phyloP scores from a whole-genome alignment of 1,140 invertebrate genomes.

The Hetaerina americana region DNA sequence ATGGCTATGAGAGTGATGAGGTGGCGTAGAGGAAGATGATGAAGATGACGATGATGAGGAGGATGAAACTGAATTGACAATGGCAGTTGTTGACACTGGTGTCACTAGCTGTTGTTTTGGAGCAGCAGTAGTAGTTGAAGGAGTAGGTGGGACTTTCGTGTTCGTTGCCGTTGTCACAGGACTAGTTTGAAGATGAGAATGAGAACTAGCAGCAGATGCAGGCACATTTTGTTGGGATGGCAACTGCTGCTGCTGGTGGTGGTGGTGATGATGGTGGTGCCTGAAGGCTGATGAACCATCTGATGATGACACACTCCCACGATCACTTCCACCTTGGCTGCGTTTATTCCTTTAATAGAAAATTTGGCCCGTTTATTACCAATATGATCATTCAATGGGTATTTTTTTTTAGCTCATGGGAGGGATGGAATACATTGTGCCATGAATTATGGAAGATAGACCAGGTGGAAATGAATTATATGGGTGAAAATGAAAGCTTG shows the following conservation, averaged over 20 bases:
- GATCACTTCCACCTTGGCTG: constrained; percentile 11
- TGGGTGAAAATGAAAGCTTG: no score
- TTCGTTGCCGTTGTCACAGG: not conserved
- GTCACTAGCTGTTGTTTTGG: not conserved
- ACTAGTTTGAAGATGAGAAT: not conserved
- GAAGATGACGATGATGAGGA: not conserved
- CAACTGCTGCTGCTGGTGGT: not conserved
- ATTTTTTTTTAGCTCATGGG: constrained; percentile 4
- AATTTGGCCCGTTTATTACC: not conserved
- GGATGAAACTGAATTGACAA: not conserved
- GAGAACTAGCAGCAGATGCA: not conserved
- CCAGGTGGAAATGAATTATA: no score
- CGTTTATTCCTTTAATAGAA: constrained; percentile 10
- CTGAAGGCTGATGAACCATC: not conserved
- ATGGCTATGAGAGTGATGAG: constrained; percentile 5
- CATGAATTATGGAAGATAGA: no score
- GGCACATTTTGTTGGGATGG: not conserved
- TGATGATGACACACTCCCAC: constrained; percentile 5
- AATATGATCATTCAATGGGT: not conserved
- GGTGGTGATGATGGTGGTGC: not conserved
- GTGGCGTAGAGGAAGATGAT: not conserved
- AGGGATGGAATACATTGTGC: no score
- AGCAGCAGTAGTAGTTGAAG: not conserved
- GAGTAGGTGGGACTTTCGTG: not conserved
- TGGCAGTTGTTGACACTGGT: not conserved